These are phyloP conservation scores for Carettochelys insculpta DNA, from an alignment of 2,113 vertebrate species.

Conservation along the genomic window DNA sequence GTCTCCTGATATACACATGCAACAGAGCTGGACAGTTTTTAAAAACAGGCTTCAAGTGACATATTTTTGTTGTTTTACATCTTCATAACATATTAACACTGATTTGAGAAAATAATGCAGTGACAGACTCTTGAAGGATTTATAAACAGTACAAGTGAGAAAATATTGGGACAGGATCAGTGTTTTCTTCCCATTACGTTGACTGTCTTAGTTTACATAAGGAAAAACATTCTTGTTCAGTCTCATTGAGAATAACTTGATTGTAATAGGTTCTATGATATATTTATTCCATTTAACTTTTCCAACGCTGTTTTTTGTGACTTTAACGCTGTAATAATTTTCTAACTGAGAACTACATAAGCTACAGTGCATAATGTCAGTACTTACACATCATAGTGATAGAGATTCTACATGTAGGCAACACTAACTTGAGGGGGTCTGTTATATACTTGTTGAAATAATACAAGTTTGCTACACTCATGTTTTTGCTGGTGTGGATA, in stretches of 20 bases:
- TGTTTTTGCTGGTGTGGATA: neutral
- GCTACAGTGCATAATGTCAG: neutral
- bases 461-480: neutral
- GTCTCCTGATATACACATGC: neutral
- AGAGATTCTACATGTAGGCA: neutral
- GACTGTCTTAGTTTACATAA: neutral
- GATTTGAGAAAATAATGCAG: neutral
- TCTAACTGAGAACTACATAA: neutral
- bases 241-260: neutral
- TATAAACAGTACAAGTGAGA: neutral
- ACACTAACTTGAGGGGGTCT: neutral
- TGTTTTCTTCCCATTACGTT: neutral
- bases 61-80: neutral
- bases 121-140: neutral
- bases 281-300: neutral
- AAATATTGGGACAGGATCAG: neutral
- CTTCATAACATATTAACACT: neutral
- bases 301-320: neutral
- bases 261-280: neutral
- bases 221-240: neutral
- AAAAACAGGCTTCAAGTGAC: neutral
- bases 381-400: neutral
- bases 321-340: neutral
- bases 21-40: neutral
- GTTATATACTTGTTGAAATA: neutral